phyloP scores from a whole-genome alignment of 2,888 invertebrate genomes.

The Watsonalla binaria region DNA sequence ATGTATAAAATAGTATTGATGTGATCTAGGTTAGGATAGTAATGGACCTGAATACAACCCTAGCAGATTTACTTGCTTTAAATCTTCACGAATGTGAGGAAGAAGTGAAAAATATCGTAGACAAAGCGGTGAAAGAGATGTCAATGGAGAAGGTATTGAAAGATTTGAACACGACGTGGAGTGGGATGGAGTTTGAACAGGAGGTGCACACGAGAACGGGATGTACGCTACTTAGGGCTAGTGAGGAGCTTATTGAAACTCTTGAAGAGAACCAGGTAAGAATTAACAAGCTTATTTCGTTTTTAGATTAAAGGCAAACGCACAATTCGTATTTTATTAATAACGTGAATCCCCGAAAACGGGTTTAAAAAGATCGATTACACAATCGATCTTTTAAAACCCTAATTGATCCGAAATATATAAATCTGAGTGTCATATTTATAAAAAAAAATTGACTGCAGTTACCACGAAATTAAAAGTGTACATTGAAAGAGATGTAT shows the following conservation, averaged over 20 bases:
- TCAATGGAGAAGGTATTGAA: constrained; percentile 97
- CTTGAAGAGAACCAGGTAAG: constrained; percentile 96
- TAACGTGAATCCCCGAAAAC: no score
- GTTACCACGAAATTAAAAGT: no score
- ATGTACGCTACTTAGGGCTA: constrained; percentile 91
- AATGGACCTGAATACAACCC: constrained; percentile 94
- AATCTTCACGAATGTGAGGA: constrained; percentile 98
- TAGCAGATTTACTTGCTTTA: constrained; percentile 93
- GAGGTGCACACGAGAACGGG: constrained; percentile 93
- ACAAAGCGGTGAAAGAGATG: constrained; percentile 99
- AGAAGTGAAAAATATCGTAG: constrained; percentile 97
- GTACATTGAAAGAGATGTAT: no score
- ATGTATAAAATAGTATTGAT: constrained; percentile 1
- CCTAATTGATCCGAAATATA: no score
- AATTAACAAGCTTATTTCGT: not conserved
- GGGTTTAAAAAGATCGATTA: no score
- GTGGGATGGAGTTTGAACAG: constrained; percentile 94
- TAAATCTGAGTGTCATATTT: no score
- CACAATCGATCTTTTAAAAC: no score
- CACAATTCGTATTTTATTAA: no score
- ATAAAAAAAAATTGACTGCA: no score
- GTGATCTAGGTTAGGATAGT: constrained; percentile 90
- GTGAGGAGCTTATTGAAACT: constrained; percentile 97
- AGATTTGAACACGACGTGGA: constrained; percentile 95
- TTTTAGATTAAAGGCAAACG: no score